Evolutionary conservation across 2,888 invertebrate species (phyloP).

Genomic region (Clanis bilineata): DNA sequence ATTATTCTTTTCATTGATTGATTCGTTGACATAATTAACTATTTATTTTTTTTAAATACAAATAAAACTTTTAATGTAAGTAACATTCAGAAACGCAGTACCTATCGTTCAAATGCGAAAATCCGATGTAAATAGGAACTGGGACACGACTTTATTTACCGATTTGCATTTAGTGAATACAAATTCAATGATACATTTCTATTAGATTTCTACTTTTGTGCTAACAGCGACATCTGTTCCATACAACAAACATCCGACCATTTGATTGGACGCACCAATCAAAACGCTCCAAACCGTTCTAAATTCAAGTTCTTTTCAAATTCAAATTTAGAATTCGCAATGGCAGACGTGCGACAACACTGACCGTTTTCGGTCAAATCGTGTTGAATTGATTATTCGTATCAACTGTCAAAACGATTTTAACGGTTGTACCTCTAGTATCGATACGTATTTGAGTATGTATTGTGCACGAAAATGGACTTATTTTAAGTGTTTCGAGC

Average conservation of each 20-base stretch:
- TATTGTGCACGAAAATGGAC: not conserved
- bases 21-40: too few species aligned
- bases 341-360: constrained; percentile 43
- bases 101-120: not conserved
- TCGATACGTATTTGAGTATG: constrained; percentile 11
- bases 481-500: not conserved
- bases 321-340: constrained; percentile 48
- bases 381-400: constrained; percentile 63
- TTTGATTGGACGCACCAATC: constrained; percentile 30
- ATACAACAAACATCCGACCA: constrained; percentile 4
- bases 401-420: constrained; percentile 57
- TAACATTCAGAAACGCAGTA: not conserved
- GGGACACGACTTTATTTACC: constrained; percentile 3
- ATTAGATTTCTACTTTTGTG: constrained; percentile 13
- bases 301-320: constrained; percentile 55
- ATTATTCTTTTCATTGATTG: too few species aligned
- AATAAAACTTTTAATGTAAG: too few species aligned
- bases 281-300: constrained; percentile 33
- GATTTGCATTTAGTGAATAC: constrained; percentile 6
- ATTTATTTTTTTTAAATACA: too few species aligned
- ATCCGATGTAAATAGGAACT: constrained; percentile 1
- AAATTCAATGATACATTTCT: constrained; percentile 8
- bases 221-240: constrained; percentile 9
- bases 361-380: constrained; percentile 56
- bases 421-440: not conserved